phyloP scores from a whole-genome alignment of 2,888 invertebrate genomes.

The Phania funesta region DNA sequence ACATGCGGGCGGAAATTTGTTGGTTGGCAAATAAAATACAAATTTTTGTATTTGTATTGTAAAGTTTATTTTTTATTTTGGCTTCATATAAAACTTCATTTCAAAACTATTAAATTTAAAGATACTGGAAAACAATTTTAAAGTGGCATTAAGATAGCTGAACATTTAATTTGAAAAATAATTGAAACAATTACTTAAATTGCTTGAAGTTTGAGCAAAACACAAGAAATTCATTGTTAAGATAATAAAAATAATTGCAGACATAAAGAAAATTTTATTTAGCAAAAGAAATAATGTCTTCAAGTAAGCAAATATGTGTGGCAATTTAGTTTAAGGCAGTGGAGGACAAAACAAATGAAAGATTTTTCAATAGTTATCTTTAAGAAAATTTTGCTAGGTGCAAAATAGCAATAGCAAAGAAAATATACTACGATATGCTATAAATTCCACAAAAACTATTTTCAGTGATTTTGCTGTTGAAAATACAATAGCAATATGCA shows the following conservation, averaged over 20 bases:
- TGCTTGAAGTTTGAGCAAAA: slow-evolving; percentile 30
- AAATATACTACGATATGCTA: too few species aligned
- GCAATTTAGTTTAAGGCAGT: too few species aligned
- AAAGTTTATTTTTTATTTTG: background rate
- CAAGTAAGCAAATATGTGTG: background rate
- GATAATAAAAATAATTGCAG: slow-evolving; percentile 26
- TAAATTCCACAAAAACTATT: too few species aligned
- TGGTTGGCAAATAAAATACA: slow-evolving; percentile 15
- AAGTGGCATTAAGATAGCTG: slow-evolving; percentile 13
- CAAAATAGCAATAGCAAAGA: too few species aligned
- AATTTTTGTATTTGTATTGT: slow-evolving; percentile 10
- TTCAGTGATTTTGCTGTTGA: too few species aligned
- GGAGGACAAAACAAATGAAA: background rate
- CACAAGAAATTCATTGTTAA: slow-evolving; percentile 26
- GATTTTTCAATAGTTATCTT: too few species aligned
- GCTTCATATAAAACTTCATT: background rate
- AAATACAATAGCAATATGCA: too few species aligned
- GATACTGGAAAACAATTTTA: background rate
- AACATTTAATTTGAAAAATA: slow-evolving; percentile 43
- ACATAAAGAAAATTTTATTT: slow-evolving; percentile 16
- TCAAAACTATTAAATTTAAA: slow-evolving; percentile 21
- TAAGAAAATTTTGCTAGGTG: too few species aligned
- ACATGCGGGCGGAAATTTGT: slow-evolving; percentile 38
- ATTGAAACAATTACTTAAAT: slow-evolving; percentile 48
- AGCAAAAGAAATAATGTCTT: background rate